phyloP scores from a whole-genome alignment of 2,797 vertebrate species.

The Falco berigora region DNA sequence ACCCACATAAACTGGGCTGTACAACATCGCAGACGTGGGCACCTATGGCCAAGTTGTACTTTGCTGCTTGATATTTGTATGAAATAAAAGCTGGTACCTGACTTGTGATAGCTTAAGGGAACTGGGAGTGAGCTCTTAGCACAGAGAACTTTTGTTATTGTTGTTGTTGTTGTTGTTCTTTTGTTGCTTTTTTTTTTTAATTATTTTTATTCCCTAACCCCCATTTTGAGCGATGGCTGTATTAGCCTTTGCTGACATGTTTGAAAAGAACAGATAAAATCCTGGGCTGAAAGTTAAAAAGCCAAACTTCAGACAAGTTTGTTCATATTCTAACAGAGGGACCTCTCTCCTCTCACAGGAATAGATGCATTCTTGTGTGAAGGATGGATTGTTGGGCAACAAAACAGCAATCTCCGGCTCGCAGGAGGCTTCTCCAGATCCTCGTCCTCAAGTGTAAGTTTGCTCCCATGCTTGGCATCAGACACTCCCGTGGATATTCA shows the following conservation, averaged over 20 bases:
- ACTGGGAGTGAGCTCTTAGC: not conserved
- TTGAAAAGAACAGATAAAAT: not conserved
- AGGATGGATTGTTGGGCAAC: not conserved
- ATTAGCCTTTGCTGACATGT: not conserved
- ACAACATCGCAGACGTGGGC: not conserved
- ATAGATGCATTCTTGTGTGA: not conserved
- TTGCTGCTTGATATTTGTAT: not conserved
- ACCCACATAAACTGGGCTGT: not conserved
- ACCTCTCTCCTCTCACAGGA: not conserved
- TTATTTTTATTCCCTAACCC: not conserved
- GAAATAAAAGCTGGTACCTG: not conserved
- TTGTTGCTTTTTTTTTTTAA: not conserved
- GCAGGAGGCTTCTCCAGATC: not conserved
- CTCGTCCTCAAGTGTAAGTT: not conserved
- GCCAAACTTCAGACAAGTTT: not conserved
- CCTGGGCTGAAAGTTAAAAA: not conserved
- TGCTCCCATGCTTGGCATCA: not conserved
- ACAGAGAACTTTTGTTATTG: fast-evolving
- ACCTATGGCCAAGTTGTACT: not conserved
- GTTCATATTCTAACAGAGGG: fast-evolving
- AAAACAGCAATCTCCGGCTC: not conserved
- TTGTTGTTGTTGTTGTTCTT: too few species aligned
- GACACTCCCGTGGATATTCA: not conserved
- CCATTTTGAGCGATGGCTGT: fast-evolving
- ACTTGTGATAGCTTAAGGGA: not conserved